Percentiles rank a stretch among this genome's conserved stretches.
phyloP scores from a whole-genome alignment of 2,888 invertebrate species.

The Drosophila algonquin region DNA sequence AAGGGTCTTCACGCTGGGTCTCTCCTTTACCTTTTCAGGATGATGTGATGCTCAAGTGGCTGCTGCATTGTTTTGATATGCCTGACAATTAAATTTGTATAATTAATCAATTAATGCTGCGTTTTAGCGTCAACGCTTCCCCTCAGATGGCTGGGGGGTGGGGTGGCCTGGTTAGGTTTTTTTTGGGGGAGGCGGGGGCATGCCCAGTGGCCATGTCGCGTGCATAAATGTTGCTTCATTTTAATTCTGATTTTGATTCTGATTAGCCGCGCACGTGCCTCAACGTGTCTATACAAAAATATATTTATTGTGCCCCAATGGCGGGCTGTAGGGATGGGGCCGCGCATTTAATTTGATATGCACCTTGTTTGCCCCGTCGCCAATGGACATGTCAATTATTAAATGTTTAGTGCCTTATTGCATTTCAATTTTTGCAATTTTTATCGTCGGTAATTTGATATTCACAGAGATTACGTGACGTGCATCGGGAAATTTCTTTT shows the following conservation, averaged over 20 bases:
- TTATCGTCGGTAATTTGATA: slow-evolving; percentile 43
- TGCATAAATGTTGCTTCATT: slow-evolving; percentile 67
- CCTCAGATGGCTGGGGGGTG: not conserved
- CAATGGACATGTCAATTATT: slow-evolving; percentile 70
- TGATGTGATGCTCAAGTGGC: not conserved
- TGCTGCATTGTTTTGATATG: slow-evolving; percentile 12
- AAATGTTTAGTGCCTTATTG: slow-evolving; percentile 68
- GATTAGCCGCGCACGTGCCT: slow-evolving; percentile 62
- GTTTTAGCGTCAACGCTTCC: slow-evolving; percentile 36
- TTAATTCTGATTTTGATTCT: slow-evolving; percentile 44
- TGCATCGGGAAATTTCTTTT: slow-evolving; percentile 23
- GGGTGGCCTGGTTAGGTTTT: not conserved
- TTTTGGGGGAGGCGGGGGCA: not conserved
- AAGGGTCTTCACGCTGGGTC: not conserved
- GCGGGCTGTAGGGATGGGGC: not conserved
- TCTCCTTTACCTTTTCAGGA: not conserved
- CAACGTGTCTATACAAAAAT: slow-evolving; percentile 53
- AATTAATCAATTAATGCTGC: slow-evolving; percentile 73
- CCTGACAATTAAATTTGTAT: slow-evolving; percentile 63
- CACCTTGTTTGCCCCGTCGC: slow-evolving; percentile 59
- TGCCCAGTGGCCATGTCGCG: slow-evolving; percentile 48
- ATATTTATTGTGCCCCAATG: not conserved
- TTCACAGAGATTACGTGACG: slow-evolving; percentile 40
- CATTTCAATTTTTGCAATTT: slow-evolving; percentile 62
- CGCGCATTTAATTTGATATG: slow-evolving; percentile 64